Base-by-base conservation (phyloP, 2,888 invertebrate species). In the Amphipyra tragopoginis region DNA sequence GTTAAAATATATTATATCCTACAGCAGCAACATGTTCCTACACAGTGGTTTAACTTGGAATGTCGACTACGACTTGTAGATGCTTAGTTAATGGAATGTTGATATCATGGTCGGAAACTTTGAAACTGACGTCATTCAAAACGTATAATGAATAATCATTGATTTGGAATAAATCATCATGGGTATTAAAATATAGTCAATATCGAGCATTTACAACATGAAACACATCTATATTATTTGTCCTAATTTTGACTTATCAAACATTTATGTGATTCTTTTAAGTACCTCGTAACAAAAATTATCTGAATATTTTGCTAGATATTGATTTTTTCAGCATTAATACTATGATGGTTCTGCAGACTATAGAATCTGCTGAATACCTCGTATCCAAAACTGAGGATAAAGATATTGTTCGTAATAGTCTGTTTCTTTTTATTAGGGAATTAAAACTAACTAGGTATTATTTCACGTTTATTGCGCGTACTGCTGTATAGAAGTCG, bases 1-100 rank as follows among this genome's bases (percentile, higher is more conserved):
- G 73, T 77, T 81, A 52, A 81, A 77, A 76, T 80, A 74, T 80
- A 80, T 72, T 67, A 68, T 75, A 52, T 56, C 49, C 26, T 34
- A 21, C 29, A 44, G 15, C 29, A 62, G 50, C 53, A 52, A 72
- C 57, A 63, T 60, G 58, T 48, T 40, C 42, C 49, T 52, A n/a
- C 42, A 38, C 15, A 55, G 67, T 47, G 61, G 71, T 66, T 65
- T 59, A 58, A 64, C 61, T 59, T 57, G 45, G 42, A 50, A 52
- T 53, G 58, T 42, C 14, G 38, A 33, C 15, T 34, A 51, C 43
- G 21, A 62, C 56, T 63, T 40, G 43, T 72, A 40, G n/a, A 38
- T 51, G 21, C 36, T 51, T 50, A 43, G 13, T 34, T 56, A 45
- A 43, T 26, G n/a, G 11, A 42, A 14, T 51, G 47, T 47, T 60